A percentile compares a stretch with the other conserved stretches of the same genome.
Conservation (phyloP, 1,140 invertebrate genomes). For the Brevipalpus yothersi region DNA sequence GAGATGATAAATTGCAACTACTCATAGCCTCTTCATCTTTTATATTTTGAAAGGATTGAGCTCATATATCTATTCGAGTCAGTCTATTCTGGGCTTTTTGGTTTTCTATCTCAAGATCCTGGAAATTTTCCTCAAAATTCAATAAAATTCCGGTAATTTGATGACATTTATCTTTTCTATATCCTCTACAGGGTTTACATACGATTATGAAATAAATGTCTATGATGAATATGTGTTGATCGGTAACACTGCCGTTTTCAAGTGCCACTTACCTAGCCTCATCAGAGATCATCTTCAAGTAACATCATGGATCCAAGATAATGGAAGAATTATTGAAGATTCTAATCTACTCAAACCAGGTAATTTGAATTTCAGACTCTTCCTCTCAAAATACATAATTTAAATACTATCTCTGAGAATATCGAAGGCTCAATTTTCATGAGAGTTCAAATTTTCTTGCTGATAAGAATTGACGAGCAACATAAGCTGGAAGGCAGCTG, state of each 20-base stretch:
- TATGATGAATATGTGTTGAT: conserved; percentile 20
- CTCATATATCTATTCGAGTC: not conserved
- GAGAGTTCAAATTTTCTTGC: too few species aligned
- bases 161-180: not conserved
- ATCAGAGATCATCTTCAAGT: conserved; percentile 59
- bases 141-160: not conserved
- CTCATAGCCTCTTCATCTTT: too few species aligned
- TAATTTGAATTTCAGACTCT: not conserved
- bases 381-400: too few species aligned
- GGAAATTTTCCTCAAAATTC: not conserved
- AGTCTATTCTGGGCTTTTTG: not conserved
- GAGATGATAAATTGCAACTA: too few species aligned
- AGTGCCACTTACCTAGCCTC: conserved; percentile 38
- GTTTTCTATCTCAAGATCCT: not conserved
- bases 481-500: too few species aligned
- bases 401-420: too few species aligned
- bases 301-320: conserved; percentile 33
- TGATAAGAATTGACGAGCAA: too few species aligned
- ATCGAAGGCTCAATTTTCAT: too few species aligned
- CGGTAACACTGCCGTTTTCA: conserved; percentile 20
- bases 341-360: not conserved
- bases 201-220: conserved; percentile 16
- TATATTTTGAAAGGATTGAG: not conserved
- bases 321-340: not conserved
- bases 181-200: conserved; percentile 1